phyloP scores from a whole-genome alignment of 2,113 vertebrate species.

The Salvator merianae region DNA sequence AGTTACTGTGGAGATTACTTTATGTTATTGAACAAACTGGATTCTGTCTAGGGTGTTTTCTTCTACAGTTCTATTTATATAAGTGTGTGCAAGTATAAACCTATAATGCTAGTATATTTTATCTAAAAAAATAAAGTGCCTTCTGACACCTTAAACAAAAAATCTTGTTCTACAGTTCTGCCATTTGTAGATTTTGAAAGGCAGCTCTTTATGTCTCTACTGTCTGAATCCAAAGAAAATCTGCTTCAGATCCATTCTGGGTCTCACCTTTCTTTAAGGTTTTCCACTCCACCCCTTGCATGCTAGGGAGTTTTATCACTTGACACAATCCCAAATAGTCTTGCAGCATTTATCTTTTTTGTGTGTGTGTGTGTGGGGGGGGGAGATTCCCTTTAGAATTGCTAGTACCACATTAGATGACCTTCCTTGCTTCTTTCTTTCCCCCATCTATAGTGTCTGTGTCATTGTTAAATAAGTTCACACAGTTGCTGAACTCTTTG shows the following conservation, averaged over 20 bases:
- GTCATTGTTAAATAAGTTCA: neutral
- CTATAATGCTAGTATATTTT: neutral
- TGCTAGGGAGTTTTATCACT: neutral
- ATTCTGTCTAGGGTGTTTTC: neutral
- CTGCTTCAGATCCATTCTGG: neutral
- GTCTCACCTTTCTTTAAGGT: neutral
- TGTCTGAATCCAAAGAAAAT: constrained; percentile 2
- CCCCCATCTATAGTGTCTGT: neutral
- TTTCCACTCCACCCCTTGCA: neutral
- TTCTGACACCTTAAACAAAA: neutral
- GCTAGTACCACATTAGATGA: neutral
- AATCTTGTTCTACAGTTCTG: neutral
- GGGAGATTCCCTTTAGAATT: neutral
- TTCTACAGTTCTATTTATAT: neutral
- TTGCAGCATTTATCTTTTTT: neutral
- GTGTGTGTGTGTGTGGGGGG: neutral
- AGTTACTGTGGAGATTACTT: neutral
- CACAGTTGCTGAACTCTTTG: neutral
- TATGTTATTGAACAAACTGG: neutral
- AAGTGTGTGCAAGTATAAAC: neutral
- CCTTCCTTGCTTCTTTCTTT: neutral
- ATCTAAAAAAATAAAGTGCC: neutral
- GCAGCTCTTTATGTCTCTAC: neutral
- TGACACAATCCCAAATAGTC: neutral
- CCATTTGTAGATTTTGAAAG: constrained; percentile 11